Evolutionary conservation across 1,140 invertebrate genomes (phyloP).

Genomic region (Anastrepha obliqua): DNA sequence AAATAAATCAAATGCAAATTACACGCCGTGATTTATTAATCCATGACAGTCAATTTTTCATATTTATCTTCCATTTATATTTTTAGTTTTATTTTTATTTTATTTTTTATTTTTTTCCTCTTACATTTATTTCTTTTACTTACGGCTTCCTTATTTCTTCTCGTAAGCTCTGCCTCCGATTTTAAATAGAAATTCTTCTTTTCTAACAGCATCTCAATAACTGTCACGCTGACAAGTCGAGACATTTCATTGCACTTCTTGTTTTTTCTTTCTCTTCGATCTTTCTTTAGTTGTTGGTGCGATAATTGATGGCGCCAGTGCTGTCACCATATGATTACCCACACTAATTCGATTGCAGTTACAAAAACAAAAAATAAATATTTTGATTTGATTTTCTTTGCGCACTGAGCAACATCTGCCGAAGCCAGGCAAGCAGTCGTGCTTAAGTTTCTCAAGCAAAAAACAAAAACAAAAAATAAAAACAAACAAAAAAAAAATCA

Average conservation of each 20-base stretch:
- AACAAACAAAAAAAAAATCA: neutral
- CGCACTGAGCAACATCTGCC: neutral
- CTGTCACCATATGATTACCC: conserved; percentile 28
- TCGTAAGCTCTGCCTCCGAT: too few species aligned
- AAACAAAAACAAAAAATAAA: neutral
- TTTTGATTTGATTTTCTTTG: neutral
- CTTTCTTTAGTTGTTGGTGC: neutral
- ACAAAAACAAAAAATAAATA: conserved; percentile 1
- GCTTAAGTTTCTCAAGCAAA: neutral
- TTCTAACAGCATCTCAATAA: neutral
- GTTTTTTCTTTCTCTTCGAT: neutral
- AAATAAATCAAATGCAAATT: conserved; percentile 4
- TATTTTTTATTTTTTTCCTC: neutral
- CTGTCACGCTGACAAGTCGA: conserved; percentile 8
- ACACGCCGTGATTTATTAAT: neutral
- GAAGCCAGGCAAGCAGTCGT: neutral
- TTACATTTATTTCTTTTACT: too few species aligned
- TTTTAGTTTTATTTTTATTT: neutral
- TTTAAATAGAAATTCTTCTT: neutral
- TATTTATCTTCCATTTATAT: neutral
- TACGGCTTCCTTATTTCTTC: too few species aligned
- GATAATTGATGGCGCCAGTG: conserved; percentile 44
- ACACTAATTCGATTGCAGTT: neutral
- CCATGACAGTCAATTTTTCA: neutral
- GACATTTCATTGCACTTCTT: neutral